Base-by-base conservation (phyloP, 2,888 invertebrate genomes). In the Xestia xanthographa region DNA sequence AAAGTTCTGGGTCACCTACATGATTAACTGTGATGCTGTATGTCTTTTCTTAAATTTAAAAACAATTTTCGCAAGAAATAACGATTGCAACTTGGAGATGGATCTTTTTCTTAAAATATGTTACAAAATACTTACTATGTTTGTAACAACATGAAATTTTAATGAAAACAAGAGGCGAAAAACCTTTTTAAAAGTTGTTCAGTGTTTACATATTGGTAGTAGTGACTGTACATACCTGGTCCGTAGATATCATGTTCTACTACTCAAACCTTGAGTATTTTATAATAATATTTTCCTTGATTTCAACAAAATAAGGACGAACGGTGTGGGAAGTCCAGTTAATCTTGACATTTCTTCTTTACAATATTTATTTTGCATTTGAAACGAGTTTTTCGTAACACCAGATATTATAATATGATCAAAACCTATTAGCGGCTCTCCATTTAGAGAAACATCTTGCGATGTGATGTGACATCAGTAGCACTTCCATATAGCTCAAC, bases 381-480 rank as follows among this genome's bases (percentile, higher is more conserved):
- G 29, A 63, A 2, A 11, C n/a, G 14, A 38, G n/a, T 41, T 60
- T 75, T 41, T 45, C 45, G 9, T 9, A 17, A 12, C 20, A 38
- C 2, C 12, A 41, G n/a, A 41, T 22, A 34, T 43, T 22, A 34
- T 43, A 20, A 14, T 22, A 22, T 71, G n/a, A 43, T 20, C 20
- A n/a, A 41, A 9, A 56, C 14, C 5, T 75, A 48, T 77, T 81
- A 48, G 63, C 48, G 34, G 22, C 17, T 41, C 5, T 45, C 45
- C 48, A 14, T 41, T 41, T 41, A 14, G 1, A n/a, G 53, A 45
- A 14, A 5, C 14, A 22, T 48, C 26, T 56, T 65, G 26, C 76
- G 22, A 58, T 50, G 34, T 82, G 22, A 58, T 50, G 34, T 82
- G 20, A 60, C 58, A 75, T 75, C 34, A 34, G 34, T 22, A 43